Conservation (phyloP, 2,113 vertebrate genomes). For the Toxotes jaculatrix region DNA sequence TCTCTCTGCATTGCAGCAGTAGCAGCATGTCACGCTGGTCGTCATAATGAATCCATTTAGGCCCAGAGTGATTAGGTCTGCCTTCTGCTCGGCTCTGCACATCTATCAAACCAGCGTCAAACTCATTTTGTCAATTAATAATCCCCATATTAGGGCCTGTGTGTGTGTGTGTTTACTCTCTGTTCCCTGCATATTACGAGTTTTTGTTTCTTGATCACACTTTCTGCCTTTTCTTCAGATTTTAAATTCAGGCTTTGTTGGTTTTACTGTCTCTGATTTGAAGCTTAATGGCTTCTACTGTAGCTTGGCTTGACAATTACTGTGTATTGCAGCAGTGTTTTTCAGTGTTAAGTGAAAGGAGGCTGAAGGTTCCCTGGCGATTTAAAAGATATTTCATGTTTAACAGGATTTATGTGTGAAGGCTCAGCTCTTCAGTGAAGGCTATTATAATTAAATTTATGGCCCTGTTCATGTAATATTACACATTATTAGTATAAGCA, state of each 20-base stretch:
- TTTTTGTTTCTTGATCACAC: neutral
- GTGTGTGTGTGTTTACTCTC: slow-evolving; percentile 14
- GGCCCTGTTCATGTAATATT: slow-evolving; percentile 57
- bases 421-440: slow-evolving; percentile 54
- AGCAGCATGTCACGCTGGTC: slow-evolving; percentile 49
- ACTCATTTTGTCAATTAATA: slow-evolving; percentile 79
- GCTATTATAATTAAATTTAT: slow-evolving; percentile 58
- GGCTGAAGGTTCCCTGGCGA: slow-evolving; percentile 35
- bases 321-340: slow-evolving; percentile 10
- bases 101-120: slow-evolving; percentile 74
- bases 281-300: neutral
- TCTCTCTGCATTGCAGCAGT: slow-evolving; percentile 74
- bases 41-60: slow-evolving; percentile 79
- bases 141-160: slow-evolving; percentile 57
- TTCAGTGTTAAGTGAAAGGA: slow-evolving; percentile 17
- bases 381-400: slow-evolving; percentile 52
- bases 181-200: neutral
- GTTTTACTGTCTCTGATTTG: neutral
- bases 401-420: slow-evolving; percentile 58
- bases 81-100: slow-evolving; percentile 61
- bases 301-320: slow-evolving; percentile 19
- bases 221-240: neutral
- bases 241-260: slow-evolving; percentile 16
- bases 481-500: slow-evolving; percentile 54
- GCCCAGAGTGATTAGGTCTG: slow-evolving; percentile 70